phyloP scores from a whole-genome alignment of 2,797 vertebrate species.

The Pelobates cultripes region DNA sequence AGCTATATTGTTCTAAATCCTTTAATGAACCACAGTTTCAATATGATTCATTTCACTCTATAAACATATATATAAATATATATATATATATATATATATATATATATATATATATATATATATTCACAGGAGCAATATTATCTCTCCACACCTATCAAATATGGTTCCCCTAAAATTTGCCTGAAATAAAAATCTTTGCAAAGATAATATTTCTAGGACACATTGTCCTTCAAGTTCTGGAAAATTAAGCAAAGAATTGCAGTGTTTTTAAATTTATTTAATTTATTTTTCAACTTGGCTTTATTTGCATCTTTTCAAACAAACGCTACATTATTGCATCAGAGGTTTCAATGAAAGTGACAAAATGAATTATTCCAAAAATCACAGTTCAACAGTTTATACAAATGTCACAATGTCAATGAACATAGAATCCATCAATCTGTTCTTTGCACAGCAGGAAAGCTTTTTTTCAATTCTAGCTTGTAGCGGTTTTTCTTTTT shows the following conservation, averaged over 20 bases:
- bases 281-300: background rate
- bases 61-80: too few species aligned
- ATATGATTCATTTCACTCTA: too few species aligned
- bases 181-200: too few species aligned
- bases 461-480: conserved; percentile 20
- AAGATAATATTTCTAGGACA: too few species aligned
- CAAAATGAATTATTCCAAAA: conserved; percentile 25
- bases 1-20: too few species aligned
- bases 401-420: conserved; percentile 25
- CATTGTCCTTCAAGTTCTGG: too few species aligned
- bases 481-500: background rate
- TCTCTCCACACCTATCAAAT: too few species aligned
- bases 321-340: background rate
- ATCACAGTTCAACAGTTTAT: conserved; percentile 25
- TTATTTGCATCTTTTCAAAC: conserved; percentile 8
- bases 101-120: too few species aligned
- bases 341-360: conserved; percentile 24
- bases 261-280: background rate
- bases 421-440: conserved; percentile 29
- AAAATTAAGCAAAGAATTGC: background rate
- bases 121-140: too few species aligned
- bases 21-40: too few species aligned
- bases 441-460: conserved; percentile 14
- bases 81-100: too few species aligned
- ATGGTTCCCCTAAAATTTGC: too few species aligned